phyloP scores from a whole-genome alignment of 35 echinoderm and acorn worm species.

The Nesometra sesokonis region DNA sequence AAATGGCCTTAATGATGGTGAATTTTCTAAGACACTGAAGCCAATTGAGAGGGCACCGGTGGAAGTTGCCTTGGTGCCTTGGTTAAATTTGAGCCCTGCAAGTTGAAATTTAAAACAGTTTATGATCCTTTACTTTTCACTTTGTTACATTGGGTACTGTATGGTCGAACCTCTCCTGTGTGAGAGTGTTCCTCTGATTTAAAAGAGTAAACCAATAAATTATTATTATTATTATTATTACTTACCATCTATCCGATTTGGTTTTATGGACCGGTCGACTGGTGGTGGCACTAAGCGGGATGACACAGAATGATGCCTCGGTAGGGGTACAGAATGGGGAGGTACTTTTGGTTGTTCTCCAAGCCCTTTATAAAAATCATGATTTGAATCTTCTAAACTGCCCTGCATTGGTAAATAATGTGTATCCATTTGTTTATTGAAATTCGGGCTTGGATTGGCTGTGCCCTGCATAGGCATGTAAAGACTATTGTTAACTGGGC shows the following conservation, averaged over 20 bases:
- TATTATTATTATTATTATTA: no score
- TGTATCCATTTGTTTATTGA: neutral
- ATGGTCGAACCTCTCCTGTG: no score
- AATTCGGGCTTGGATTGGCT: neutral
- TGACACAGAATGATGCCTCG: neutral
- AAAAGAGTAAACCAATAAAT: no score
- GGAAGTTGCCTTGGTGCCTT: no score
- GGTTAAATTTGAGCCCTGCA: no score
- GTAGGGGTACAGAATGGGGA: neutral
- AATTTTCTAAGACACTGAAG: no score
- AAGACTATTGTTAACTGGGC: neutral
- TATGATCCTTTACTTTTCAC: no score
- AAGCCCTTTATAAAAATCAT: neutral
- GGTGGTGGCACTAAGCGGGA: neutral
- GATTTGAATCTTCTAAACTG: neutral
- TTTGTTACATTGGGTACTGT: no score
- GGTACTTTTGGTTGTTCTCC: neutral
- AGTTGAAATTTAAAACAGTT: no score
- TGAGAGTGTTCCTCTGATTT: no score
- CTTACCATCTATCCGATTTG: neutral
- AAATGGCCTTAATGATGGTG: no score
- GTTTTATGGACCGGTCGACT: neutral
- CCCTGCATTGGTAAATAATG: neutral
- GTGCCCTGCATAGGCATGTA: neutral
- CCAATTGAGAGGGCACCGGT: no score